phyloP scores from a whole-genome alignment of 1,140 invertebrate genomes.

The Platorchestia sp. region DNA sequence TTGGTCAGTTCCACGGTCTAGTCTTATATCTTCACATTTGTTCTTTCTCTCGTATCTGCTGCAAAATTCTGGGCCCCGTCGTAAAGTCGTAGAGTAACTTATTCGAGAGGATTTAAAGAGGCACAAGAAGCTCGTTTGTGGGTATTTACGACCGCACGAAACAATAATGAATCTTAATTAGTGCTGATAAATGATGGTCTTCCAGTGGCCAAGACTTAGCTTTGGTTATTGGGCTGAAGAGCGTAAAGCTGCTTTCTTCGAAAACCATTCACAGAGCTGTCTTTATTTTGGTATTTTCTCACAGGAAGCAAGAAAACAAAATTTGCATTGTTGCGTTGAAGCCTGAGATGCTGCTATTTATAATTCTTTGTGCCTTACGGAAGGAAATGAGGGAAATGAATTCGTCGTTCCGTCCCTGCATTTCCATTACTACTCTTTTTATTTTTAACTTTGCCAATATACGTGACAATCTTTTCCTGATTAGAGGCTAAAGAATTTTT shows the following conservation, averaged over 20 bases:
- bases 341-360: too few relatives aligned
- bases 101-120: background rate
- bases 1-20: background rate
- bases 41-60: background rate
- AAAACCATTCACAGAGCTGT: too few relatives aligned
- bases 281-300: too few relatives aligned
- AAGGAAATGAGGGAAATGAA: too few relatives aligned
- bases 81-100: background rate
- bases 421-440: too few relatives aligned
- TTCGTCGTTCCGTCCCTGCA: too few relatives aligned
- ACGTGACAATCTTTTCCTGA: too few relatives aligned
- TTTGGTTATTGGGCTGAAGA: background rate
- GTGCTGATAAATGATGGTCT: background rate
- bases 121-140: constrained; percentile 41
- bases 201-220: background rate
- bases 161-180: constrained; percentile 53
- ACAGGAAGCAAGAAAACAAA: background rate
- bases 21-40: background rate
- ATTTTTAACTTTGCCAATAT: too few relatives aligned
- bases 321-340: too few relatives aligned
- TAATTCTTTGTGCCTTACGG: too few relatives aligned
- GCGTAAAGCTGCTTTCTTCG: background rate
- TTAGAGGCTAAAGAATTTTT: too few relatives aligned
- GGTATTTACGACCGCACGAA: constrained; percentile 6
- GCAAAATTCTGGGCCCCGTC: background rate